Base-by-base conservation (phyloP, 2,888 invertebrate species). In the Erebia ligea region DNA sequence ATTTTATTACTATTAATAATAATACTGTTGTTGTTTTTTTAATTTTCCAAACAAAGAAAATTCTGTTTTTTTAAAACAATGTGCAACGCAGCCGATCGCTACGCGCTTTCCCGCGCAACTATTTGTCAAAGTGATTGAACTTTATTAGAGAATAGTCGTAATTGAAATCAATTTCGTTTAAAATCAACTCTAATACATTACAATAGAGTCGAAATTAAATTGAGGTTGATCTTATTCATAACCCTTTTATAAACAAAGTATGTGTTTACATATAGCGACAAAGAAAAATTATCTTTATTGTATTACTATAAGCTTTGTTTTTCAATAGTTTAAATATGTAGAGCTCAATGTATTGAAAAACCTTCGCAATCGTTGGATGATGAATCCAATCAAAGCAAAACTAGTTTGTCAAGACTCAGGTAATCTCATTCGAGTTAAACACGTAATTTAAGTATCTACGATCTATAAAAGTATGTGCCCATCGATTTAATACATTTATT, bases 91-190 rank as follows among this genome's bases (percentile, higher is more conserved):
- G 74, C 83, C 76, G 68, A 34, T 25, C 80, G 66, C 77, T 71
- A 25, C 79, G 85, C 85, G 82, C 78, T 82, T 88, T 88, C 86
- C 84, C 90, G 90, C 90, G 87, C 82, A 75, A 89, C 90, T 90
- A 79, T 74, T 77, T 73, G 71, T 69, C 71, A 57, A 70, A 59
- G 67, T 52, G 66, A 52, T 70, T 64, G 42, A 54, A 64, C 52
- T 54, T 64, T 54, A 54, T 17, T 40, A 58, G 13, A 50, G 17
- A 45, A 42, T 10, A 21, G 13, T 6, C 19, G 3, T 62, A 34
- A 13, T 8, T n/a, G 52, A 62, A 2, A 25, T 42, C 45, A 15
- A n/a, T 64, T 2, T 15, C 9, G 3, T 9, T 48, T 21, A 19
- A 62, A 62, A 34, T 25, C 21, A 34, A 61, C 45, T 54, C 52